Conservation (phyloP, 2,797 vertebrate species). For the Aeoliscus strigatus region DNA sequence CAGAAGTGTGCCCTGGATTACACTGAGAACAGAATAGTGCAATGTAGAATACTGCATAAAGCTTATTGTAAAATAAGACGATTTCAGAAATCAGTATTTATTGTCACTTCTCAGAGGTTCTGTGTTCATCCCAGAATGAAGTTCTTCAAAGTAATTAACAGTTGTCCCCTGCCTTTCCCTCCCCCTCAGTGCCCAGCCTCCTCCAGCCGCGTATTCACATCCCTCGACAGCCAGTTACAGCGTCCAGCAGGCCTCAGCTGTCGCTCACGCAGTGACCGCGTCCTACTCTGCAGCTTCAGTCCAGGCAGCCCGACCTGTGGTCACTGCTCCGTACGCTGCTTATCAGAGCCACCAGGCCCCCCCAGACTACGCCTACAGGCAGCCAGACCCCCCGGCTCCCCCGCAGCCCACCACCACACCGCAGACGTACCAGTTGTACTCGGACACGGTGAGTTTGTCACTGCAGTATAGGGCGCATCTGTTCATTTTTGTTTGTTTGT, state of each 20-base stretch:
- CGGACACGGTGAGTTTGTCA: slow-evolving; percentile 62
- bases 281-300: slow-evolving; percentile 67
- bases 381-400: slow-evolving; percentile 58
- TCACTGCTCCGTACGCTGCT: slow-evolving; percentile 53
- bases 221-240: slow-evolving; percentile 70
- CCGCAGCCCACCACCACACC: slow-evolving; percentile 73
- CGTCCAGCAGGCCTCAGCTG: slow-evolving; percentile 58
- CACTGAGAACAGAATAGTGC: no score
- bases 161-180: no score
- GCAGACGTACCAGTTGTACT: slow-evolving; percentile 77
- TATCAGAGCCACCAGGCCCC: slow-evolving; percentile 68
- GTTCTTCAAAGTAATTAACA: no score
- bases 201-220: slow-evolving; percentile 65
- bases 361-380: slow-evolving; percentile 67
- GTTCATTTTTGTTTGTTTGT: not conserved
- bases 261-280: slow-evolving; percentile 64
- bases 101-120: no score
- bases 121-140: not conserved
- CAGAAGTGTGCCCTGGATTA: no score
- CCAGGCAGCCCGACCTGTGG: slow-evolving; percentile 56
- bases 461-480: not conserved
- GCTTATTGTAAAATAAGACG: no score
- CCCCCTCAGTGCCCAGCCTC: slow-evolving; percentile 69
- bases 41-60: no score
- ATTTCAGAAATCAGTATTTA: no score